Conservation (phyloP, 1,140 invertebrate genomes). For the Lutraria rhynchaena region DNA sequence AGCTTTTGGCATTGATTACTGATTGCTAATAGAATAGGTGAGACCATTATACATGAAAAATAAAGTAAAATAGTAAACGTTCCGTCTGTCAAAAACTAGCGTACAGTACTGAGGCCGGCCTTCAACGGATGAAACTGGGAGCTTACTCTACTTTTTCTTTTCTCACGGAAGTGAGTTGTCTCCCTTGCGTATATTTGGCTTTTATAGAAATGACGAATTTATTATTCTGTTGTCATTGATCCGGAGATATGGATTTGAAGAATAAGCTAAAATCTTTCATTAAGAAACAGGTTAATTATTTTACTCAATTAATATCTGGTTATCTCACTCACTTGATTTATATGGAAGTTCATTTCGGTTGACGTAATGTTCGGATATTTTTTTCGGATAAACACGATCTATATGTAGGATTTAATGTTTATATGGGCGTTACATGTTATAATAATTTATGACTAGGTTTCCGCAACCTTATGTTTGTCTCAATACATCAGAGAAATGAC, state of each 20-base stretch:
- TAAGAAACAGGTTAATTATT: slow-evolving; percentile 67
- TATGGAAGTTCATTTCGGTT: background rate
- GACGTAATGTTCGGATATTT: background rate
- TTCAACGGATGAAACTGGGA: no score
- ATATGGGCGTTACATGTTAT: background rate
- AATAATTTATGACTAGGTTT: background rate
- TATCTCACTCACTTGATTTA: background rate
- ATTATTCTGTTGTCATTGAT: background rate
- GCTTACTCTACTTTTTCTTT: no score
- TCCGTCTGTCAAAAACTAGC: no score
- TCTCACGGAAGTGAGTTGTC: slow-evolving; percentile 32
- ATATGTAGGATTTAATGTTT: background rate
- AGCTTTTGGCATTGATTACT: no score
- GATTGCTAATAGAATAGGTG: no score
- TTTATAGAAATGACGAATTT: background rate
- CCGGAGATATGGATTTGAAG: slow-evolving; percentile 69
- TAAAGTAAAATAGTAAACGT: no score
- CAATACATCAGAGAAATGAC: background rate
- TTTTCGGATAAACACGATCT: background rate
- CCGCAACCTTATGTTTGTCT: background rate
- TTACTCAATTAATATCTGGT: background rate
- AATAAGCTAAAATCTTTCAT: slow-evolving; percentile 74
- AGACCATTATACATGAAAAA: no score
- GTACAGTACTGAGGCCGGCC: no score
- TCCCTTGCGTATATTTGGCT: slow-evolving; percentile 16